Conservation (phyloP, 2,113 vertebrate species). For the Eudorcas thomsonii region DNA sequence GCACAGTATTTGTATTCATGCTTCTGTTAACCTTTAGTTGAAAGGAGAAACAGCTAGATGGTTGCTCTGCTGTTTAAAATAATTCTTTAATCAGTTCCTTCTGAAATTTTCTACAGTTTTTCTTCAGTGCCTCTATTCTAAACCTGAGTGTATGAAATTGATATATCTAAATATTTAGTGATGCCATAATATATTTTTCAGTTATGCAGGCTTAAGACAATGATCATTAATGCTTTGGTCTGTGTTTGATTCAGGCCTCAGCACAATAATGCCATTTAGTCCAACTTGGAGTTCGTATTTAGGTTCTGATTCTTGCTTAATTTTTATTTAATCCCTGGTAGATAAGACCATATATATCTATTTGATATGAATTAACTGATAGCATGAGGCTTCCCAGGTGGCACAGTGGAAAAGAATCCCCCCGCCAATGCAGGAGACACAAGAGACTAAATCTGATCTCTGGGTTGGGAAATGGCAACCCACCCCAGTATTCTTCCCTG, state of each 20-base stretch:
- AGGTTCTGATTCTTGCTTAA: neutral
- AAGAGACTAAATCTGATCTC: neutral
- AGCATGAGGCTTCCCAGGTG: neutral
- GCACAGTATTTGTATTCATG: neutral
- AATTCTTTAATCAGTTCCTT: neutral
- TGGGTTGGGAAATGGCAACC: neutral
- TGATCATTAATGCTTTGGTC: neutral
- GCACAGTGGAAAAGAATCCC: neutral
- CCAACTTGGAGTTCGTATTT: neutral
- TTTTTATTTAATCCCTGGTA: conserved; percentile 7
- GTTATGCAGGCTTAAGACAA: neutral
- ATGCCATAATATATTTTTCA: neutral
- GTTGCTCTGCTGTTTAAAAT: neutral
- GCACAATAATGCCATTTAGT: neutral
- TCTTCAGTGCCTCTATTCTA: neutral
- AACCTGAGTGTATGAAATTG: neutral
- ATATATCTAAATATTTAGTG: neutral
- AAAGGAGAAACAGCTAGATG: neutral
- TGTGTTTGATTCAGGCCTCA: neutral
- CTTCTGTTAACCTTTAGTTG: neutral
- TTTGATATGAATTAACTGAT: neutral
- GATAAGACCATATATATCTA: neutral
- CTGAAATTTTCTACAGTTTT: neutral
- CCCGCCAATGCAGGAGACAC: neutral
- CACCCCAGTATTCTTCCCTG: neutral